phyloP scores from a whole-genome alignment of 2,113 vertebrate genomes.

The Crotalus tigris region DNA sequence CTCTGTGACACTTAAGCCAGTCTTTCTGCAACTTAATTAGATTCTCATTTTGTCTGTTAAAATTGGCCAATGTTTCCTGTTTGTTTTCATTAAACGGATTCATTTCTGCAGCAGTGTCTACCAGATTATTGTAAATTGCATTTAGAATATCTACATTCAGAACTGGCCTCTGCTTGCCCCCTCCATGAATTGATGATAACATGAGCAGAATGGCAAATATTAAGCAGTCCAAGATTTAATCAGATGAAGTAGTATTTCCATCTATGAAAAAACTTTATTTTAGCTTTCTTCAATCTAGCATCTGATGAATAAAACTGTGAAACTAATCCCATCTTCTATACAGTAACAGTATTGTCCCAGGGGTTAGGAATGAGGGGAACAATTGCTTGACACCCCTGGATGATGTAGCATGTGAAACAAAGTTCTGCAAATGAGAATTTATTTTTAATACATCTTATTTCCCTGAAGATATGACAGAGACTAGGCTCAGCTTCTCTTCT shows the following conservation, averaged over 20 bases:
- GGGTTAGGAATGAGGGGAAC: not conserved
- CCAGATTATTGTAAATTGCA: constrained; percentile 25
- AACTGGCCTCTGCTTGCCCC: not conserved
- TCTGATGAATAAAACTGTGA: not conserved
- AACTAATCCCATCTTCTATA: not conserved
- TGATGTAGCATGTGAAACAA: not conserved
- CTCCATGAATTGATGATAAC: not conserved
- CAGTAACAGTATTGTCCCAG: not conserved
- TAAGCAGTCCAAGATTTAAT: not conserved
- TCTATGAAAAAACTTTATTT: not conserved
- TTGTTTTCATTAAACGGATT: constrained; percentile 54
- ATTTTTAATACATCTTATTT: not conserved
- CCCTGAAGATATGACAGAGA: not conserved
- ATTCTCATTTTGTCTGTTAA: constrained; percentile 44
- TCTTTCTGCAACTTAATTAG: constrained; percentile 49
- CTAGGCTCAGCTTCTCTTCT: not conserved
- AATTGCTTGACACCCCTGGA: not conserved
- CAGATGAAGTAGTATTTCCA: not conserved
- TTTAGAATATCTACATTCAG: constrained; percentile 13
- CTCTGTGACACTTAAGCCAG: constrained; percentile 11
- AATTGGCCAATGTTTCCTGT: constrained; percentile 42
- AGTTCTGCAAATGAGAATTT: not conserved
- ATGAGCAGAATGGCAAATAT: not conserved
- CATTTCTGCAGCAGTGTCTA: constrained; percentile 28
- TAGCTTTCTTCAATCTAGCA: not conserved